Percentiles rank a stretch among this genome's conserved stretches.
phyloP scores from a whole-genome alignment of 2,113 vertebrate species.

The Oenanthe oenanthe region DNA sequence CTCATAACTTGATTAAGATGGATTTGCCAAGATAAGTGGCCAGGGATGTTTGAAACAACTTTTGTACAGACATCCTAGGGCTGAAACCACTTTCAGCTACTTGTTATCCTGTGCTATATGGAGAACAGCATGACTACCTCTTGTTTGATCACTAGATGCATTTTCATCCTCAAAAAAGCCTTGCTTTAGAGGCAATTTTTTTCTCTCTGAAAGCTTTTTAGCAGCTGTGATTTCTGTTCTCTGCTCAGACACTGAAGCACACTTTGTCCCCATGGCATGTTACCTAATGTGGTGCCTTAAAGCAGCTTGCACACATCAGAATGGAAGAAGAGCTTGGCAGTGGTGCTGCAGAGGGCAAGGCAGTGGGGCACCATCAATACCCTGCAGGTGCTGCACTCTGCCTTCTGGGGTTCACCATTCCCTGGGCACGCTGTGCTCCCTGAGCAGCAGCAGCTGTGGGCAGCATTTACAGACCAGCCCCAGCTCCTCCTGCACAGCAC shows the following conservation, averaged over 20 bases:
- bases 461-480: background rate
- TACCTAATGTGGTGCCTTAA: background rate
- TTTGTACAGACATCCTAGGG: background rate
- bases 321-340: background rate
- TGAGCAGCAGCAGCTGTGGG: background rate
- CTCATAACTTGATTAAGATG: constrained; percentile 21
- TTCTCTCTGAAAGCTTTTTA: background rate
- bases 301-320: rapidly evolving
- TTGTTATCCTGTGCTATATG: background rate
- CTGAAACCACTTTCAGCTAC: background rate
- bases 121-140: background rate
- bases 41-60: constrained; percentile 4
- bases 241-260: background rate
- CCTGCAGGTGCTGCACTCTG: rapidly evolving
- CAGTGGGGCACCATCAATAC: rapidly evolving
- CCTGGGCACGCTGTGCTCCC: background rate
- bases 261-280: rapidly evolving
- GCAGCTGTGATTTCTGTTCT: background rate
- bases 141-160: background rate
- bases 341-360: background rate
- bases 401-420: background rate
- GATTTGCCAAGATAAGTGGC: constrained; percentile 1
- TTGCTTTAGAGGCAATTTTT: background rate
- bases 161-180: background rate
- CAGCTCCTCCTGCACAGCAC: background rate